phyloP scores from a whole-genome alignment of 2,113 vertebrate species.

The Motacilla alba region DNA sequence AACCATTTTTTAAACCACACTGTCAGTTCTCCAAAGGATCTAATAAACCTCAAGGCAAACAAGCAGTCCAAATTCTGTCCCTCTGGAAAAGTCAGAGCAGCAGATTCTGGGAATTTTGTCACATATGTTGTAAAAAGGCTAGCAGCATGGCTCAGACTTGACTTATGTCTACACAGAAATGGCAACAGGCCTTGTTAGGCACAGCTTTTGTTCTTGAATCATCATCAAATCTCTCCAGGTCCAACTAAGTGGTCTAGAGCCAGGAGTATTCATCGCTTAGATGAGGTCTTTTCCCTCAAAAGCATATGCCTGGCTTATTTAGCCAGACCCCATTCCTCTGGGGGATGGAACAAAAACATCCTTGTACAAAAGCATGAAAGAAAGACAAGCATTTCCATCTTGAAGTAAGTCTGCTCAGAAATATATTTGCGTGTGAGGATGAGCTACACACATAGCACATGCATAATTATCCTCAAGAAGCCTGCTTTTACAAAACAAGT shows the following conservation, averaged over 20 bases:
- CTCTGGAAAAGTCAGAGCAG: neutral
- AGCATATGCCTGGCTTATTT: neutral
- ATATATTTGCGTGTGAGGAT: neutral
- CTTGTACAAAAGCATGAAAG: neutral
- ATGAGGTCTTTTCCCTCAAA: neutral
- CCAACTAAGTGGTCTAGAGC: neutral
- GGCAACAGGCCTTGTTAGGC: neutral
- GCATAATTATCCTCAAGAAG: neutral
- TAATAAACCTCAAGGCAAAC: neutral
- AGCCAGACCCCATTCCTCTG: neutral
- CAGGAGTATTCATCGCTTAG: neutral
- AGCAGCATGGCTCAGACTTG: neutral
- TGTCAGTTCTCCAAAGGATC: neutral
- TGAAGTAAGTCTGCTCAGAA: neutral
- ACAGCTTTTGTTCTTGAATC: neutral
- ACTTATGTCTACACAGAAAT: neutral
- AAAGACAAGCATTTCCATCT: neutral
- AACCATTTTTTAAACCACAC: neutral
- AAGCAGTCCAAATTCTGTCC: neutral
- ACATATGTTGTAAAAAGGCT: neutral
- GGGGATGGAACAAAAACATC: rapidly evolving
- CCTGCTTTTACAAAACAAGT: neutral
- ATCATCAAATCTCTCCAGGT: neutral
- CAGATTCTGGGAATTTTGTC: neutral
- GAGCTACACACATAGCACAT: neutral